Evolutionary conservation across 2,113 vertebrate genomes (phyloP), one percentile per base, ranked within the genome.

Genomic region (Dolichallabes microphthalmus): DNA sequence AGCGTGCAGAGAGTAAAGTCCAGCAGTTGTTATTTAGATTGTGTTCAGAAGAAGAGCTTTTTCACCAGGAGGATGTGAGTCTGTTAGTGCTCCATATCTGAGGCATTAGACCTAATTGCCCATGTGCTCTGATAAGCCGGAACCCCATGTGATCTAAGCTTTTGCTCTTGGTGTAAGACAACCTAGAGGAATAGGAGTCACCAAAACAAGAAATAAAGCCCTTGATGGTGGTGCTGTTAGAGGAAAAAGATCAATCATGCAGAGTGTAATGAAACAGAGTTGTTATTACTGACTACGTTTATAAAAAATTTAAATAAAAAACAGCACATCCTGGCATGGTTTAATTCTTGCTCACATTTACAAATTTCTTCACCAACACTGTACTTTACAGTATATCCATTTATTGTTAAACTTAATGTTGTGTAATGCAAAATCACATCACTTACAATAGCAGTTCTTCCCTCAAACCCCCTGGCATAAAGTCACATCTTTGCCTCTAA

Each of bases 1-100:
- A 55, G 74, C 12, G n/a, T 20, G 39, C 57, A 80, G 80, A 87
- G 79, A 84, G 14, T 91, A 92, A 94, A 92, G 92, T 92, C 88
- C 88, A 87, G 64, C 32, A 71, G 50, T 50, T 85, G 27, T 61
- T 77, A 52, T 85, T 75, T 2, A 0, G 32, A 69, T 57, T 32
- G 50, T 55, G 68, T 82, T 73, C 71, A n/a, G 68, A 68, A 85
- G 84, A 85, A 27, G 63, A 55, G 81, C 52, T 58, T 58, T 58
- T 80, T 69, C 39, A 12, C 9, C 22, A 45, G 50, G 7, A 15
- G 50, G 17, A 55, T 17, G 8, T 58, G 39, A 30, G 52, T 8
- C 50, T 84, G 73, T 77, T 71, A 53, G 78, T 82, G 68, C 39
- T 30, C 39, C 58, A 32, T 71, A 83, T 84, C 32, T 64, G 35